Percentiles rank a stretch among this genome's conserved stretches.
Conservation (phyloP, 2,888 invertebrate species). For the Halocaridina rubra region DNA sequence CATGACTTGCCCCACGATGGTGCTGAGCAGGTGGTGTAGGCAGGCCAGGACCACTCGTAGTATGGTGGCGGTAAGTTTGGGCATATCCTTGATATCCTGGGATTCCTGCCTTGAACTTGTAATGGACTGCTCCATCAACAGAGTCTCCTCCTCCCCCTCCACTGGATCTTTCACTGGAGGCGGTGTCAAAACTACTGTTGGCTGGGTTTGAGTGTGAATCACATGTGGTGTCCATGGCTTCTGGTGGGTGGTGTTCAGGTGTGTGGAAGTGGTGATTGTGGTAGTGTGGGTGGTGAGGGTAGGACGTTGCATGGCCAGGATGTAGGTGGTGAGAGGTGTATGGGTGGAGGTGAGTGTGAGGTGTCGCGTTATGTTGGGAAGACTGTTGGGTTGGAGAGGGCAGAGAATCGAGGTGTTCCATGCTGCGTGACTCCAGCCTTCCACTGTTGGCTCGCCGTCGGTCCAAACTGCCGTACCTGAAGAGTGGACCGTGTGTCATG, state of each 20-base stretch:
- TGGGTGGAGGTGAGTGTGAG: conserved; percentile 31
- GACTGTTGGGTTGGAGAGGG: conserved; percentile 43
- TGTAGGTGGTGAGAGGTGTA: conserved; percentile 28
- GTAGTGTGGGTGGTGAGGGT: conserved; percentile 51
- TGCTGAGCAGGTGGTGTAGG: conserved; percentile 42
- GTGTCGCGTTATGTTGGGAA: conserved; percentile 12
- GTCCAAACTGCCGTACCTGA: conserved; percentile 67
- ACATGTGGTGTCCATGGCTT: conserved; percentile 51
- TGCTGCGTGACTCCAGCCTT: conserved; percentile 64
- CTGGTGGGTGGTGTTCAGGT: conserved; percentile 28
- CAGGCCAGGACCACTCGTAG: conserved; percentile 38
- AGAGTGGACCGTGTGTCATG: conserved; percentile 53
- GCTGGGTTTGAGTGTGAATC: conserved; percentile 52
- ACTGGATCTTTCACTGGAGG: conserved; percentile 42
- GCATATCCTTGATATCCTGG: neutral
- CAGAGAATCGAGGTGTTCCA: conserved; percentile 64
- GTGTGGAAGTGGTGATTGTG: conserved; percentile 51
- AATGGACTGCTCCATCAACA: conserved; percentile 35
- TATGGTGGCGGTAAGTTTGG: conserved; percentile 32
- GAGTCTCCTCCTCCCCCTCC: conserved; percentile 39
- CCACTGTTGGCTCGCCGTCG: conserved; percentile 64
- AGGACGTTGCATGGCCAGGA: conserved; percentile 16
- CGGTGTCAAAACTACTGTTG: conserved; percentile 51
- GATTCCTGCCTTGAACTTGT: conserved; percentile 27
- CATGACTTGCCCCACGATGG: conserved; percentile 36